These are phyloP conservation scores for Aspidiotus destructor DNA, from an alignment of 2,888 invertebrate species.

Conservation along the genomic window DNA sequence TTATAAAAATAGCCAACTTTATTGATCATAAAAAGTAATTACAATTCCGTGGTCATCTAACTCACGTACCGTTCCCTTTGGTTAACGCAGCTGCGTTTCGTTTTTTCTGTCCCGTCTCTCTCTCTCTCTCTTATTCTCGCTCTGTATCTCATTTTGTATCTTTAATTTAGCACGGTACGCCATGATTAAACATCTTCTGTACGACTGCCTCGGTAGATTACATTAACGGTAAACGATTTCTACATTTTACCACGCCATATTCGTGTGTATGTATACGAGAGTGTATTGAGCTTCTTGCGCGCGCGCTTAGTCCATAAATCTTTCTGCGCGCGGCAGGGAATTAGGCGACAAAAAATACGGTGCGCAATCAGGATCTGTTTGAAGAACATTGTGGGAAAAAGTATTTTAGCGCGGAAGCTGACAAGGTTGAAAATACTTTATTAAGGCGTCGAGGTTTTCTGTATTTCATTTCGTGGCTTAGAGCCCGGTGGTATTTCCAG, in stretches of 20 bases:
- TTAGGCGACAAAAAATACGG: background rate
- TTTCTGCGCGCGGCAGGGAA: background rate
- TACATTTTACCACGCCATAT: too few relatives aligned
- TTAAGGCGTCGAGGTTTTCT: too few relatives aligned
- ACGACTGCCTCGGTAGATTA: background rate
- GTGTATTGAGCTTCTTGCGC: background rate
- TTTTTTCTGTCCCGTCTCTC: slow-evolving; percentile 23
- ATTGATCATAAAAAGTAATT: slow-evolving; percentile 30
- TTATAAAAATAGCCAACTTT: slow-evolving; percentile 29
- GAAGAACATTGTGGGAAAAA: too few relatives aligned
- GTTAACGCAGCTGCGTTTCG: slow-evolving; percentile 32
- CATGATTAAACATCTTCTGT: background rate
- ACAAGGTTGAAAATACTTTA: too few relatives aligned
- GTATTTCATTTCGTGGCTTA: too few relatives aligned
- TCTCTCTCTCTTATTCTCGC: slow-evolving; percentile 19
- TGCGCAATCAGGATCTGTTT: too few relatives aligned
- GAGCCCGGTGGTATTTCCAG: too few relatives aligned
- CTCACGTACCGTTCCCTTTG: slow-evolving; percentile 36
- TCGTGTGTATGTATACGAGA: too few relatives aligned
- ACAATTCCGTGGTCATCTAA: slow-evolving; percentile 32
- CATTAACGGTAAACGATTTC: slow-evolving; percentile 12
- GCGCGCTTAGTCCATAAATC: slow-evolving; percentile 1
- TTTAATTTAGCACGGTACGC: slow-evolving; percentile 5
- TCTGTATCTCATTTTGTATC: slow-evolving; percentile 14
- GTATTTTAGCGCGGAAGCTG: too few relatives aligned